phyloP scores from a whole-genome alignment of 2,113 vertebrate species.

The Corythoichthys haematopterus region DNA sequence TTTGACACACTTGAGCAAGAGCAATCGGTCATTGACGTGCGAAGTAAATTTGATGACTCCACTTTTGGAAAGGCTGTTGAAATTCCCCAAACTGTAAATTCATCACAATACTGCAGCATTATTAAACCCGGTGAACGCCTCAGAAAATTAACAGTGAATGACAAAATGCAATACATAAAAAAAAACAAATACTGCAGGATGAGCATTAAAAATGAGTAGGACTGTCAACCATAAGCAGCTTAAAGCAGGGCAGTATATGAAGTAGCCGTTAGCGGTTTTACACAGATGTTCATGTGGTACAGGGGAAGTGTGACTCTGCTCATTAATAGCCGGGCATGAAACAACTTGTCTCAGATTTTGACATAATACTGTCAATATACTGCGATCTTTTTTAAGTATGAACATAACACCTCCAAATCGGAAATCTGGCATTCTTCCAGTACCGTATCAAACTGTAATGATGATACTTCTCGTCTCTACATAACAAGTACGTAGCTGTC shows the following conservation, averaged over 20 bases:
- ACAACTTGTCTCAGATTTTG: neutral
- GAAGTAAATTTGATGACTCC: constrained; percentile 53
- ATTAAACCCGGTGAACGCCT: constrained; percentile 12
- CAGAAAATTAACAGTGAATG: neutral
- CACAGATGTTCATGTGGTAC: constrained; percentile 1
- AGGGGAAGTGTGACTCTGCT: neutral
- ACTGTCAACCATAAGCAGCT: neutral
- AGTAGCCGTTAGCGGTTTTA: neutral
- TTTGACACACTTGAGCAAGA: constrained; percentile 59
- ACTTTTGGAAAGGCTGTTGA: constrained; percentile 49
- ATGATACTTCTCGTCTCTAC: neutral
- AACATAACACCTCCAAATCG: neutral
- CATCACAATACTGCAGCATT: neutral
- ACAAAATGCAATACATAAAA: neutral
- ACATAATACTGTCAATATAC: neutral
- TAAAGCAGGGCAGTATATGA: neutral
- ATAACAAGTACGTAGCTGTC: neutral
- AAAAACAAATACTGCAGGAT: neutral
- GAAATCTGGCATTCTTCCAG: neutral
- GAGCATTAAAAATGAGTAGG: neutral
- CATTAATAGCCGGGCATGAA: neutral
- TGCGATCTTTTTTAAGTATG: neutral
- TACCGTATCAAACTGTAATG: neutral
- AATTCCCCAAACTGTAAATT: neutral
- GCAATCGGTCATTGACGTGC: constrained; percentile 59